phyloP scores from a whole-genome alignment of 2,113 vertebrate genomes.

The Pelvicachromis taeniatus region DNA sequence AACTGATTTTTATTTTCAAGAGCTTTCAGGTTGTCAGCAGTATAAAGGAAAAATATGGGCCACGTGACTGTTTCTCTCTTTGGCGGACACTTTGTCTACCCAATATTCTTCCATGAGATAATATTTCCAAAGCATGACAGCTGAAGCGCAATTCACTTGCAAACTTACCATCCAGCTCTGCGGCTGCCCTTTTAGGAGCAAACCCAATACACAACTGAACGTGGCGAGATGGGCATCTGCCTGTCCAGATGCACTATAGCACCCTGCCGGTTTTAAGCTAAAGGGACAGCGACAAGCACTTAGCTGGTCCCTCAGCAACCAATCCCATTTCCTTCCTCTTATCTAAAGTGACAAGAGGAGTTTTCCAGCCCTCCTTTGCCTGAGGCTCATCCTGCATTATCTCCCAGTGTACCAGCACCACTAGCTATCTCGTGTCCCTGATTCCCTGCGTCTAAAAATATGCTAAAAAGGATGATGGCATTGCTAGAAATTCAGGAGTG shows the following conservation, averaged over 20 bases:
- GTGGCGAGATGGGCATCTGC: slow-evolving; percentile 43
- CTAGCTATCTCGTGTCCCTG: slow-evolving; percentile 41
- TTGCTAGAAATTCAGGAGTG: slow-evolving; percentile 22
- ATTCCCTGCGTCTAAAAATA: slow-evolving; percentile 46
- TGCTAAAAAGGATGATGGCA: slow-evolving; percentile 41
- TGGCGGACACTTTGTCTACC: slow-evolving; percentile 7
- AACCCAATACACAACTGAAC: slow-evolving; percentile 2
- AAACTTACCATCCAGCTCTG: slow-evolving; percentile 34
- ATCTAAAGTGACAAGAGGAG: slow-evolving; percentile 71
- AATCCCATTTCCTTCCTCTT: slow-evolving; percentile 65
- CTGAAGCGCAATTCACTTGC: not conserved
- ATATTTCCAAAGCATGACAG: slow-evolving; percentile 5
- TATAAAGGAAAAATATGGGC: not conserved
- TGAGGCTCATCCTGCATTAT: slow-evolving; percentile 65
- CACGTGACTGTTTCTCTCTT: not conserved
- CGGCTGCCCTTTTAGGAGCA: slow-evolving; percentile 14
- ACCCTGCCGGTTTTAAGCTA: slow-evolving; percentile 39
- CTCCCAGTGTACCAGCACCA: slow-evolving; percentile 43
- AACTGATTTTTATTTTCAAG: not conserved
- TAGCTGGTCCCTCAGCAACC: slow-evolving; percentile 64
- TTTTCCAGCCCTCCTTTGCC: slow-evolving; percentile 56
- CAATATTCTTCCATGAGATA: not conserved
- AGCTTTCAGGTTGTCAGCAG: not conserved
- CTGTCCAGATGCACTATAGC: slow-evolving; percentile 35
- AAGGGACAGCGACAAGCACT: slow-evolving; percentile 67